phyloP scores from a whole-genome alignment of 2,888 invertebrate genomes.

The Zaprionus obscuricornis region DNA sequence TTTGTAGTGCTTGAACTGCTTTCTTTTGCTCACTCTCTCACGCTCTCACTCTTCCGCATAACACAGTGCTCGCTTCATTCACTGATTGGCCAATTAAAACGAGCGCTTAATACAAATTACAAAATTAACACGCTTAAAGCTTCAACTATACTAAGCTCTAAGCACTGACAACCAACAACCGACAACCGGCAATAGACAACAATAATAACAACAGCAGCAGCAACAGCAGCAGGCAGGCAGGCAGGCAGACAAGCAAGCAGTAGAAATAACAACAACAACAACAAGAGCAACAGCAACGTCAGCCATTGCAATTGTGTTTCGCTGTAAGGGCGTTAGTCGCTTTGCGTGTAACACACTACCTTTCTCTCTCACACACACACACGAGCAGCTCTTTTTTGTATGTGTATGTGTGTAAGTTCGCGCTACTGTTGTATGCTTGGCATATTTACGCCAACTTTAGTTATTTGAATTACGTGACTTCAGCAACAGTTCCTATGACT shows the following conservation, averaged over 20 bases:
- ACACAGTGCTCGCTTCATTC: too few species aligned
- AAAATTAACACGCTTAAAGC: constrained; percentile 63
- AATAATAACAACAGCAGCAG: constrained; percentile 21
- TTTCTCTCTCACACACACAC: constrained; percentile 36
- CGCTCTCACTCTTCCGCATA: too few species aligned
- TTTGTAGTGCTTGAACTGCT: constrained; percentile 41
- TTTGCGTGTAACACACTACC: constrained; percentile 18
- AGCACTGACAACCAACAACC: constrained; percentile 24
- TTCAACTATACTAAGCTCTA: constrained; percentile 39
- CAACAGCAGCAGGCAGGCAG: constrained; percentile 29
- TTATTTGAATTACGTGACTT: constrained; percentile 82
- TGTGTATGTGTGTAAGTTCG: constrained; percentile 27
- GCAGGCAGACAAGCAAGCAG: too few species aligned
- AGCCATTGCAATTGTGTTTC: constrained; percentile 56
- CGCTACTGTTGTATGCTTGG: constrained; percentile 68
- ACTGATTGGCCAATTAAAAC: constrained; percentile 60
- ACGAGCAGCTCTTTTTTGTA: constrained; percentile 6
- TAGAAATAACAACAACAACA: constrained; percentile 22
- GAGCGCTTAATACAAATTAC: constrained; percentile 61
- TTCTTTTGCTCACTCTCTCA: too few species aligned
- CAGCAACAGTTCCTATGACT: constrained; percentile 78
- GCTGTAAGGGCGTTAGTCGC: constrained; percentile 44
- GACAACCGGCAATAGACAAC: constrained; percentile 23
- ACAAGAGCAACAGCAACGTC: constrained; percentile 32
- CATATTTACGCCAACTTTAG: constrained; percentile 80